phyloP scores from a whole-genome alignment of 2,113 vertebrate species.

The Dendropsophus ebraccatus region DNA sequence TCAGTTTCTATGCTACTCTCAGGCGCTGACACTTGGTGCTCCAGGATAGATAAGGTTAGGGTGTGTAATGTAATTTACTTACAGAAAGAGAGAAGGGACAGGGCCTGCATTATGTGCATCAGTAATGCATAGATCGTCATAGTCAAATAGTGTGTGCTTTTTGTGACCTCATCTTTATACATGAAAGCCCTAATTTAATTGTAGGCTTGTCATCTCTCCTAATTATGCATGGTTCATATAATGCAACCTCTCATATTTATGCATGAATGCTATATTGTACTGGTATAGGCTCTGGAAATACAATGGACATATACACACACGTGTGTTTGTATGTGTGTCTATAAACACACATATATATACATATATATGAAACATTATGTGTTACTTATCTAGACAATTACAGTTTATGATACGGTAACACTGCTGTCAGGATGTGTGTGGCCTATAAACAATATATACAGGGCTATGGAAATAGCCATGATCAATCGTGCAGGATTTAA shows the following conservation, averaged over 20 bases:
- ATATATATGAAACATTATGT: background rate
- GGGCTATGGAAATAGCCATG: too few species aligned
- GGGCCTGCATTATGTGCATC: constrained; percentile 26
- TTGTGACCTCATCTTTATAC: constrained; percentile 56
- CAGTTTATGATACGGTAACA: too few species aligned
- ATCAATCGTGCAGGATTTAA: too few species aligned
- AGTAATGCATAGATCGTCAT: constrained; percentile 31
- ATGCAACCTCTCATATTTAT: constrained; percentile 50
- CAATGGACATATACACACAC: background rate
- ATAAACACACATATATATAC: background rate
- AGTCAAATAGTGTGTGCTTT: constrained; percentile 27
- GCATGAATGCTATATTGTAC: constrained; percentile 37
- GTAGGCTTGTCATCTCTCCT: constrained; percentile 27
- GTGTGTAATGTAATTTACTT: constrained; percentile 52
- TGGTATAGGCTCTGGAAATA: background rate
- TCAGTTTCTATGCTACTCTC: background rate
- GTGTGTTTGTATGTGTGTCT: background rate
- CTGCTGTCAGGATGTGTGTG: too few species aligned
- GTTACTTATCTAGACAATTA: too few species aligned
- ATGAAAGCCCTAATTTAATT: constrained; percentile 56
- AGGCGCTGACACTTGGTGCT: constrained; percentile 28
- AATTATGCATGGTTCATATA: constrained; percentile 44
- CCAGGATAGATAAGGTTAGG: constrained; percentile 35
- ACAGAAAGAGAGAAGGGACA: constrained; percentile 13
- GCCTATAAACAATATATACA: too few species aligned